phyloP scores from a whole-genome alignment of 2,113 vertebrate species.

The Scytalopus superciliaris region DNA sequence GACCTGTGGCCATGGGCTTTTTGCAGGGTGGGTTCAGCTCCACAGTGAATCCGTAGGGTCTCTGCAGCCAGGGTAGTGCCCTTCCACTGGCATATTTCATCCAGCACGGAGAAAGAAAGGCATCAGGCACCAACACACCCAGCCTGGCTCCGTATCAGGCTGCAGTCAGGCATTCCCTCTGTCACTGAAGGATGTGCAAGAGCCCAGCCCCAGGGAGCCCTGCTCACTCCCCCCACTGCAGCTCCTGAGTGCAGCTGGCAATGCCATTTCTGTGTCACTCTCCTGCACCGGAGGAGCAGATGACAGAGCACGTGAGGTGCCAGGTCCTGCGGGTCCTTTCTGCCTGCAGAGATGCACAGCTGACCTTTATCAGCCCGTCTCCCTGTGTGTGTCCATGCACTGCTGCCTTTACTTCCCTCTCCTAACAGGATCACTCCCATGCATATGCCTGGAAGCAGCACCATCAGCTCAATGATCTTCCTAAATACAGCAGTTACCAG shows the following conservation, averaged over 20 bases:
- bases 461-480: slow-evolving; percentile 65
- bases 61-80: background rate
- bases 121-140: background rate
- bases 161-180: background rate
- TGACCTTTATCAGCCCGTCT: background rate
- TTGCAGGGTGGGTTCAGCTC: background rate
- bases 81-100: background rate
- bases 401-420: background rate
- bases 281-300: background rate
- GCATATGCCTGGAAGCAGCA: background rate
- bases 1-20: accelerated
- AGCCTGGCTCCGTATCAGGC: background rate
- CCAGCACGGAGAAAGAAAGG: background rate
- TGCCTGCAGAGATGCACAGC: background rate
- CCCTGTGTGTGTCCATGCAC: accelerated
- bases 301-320: accelerated
- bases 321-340: background rate
- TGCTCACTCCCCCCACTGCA: accelerated
- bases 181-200: accelerated
- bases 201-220: accelerated
- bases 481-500: slow-evolving; percentile 75
- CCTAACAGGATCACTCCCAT: background rate
- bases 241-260: background rate
- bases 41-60: accelerated
- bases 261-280: background rate